Evolutionary conservation across 2,113 vertebrate genomes (phyloP).

Genomic region (Pseudonaja textilis): DNA sequence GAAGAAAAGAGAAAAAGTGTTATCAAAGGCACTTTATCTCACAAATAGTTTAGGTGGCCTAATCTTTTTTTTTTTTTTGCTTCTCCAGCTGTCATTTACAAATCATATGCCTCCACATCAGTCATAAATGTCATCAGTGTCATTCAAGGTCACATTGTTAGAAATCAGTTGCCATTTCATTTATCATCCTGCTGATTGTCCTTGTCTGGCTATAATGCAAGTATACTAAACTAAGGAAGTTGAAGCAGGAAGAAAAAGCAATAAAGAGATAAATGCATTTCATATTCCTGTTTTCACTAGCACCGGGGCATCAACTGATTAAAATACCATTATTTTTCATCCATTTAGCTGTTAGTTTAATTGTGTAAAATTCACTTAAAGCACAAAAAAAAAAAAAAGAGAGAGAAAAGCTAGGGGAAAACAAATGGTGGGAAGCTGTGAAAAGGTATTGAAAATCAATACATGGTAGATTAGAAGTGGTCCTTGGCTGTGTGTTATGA

Average conservation of each 20-base stretch:
- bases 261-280: constrained; percentile 5
- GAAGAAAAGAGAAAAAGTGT: background rate
- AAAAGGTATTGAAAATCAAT: constrained; percentile 31
- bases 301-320: background rate
- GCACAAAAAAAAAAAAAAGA: no score
- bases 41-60: background rate
- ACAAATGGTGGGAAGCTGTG: background rate
- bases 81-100: background rate
- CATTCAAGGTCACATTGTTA: constrained; percentile 24
- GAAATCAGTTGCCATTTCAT: constrained; percentile 6
- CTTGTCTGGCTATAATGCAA: constrained; percentile 28
- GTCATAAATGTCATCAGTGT: constrained; percentile 3
- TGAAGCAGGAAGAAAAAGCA: background rate
- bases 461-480: background rate
- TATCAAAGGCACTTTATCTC: background rate
- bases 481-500: constrained; percentile 2
- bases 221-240: background rate
- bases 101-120: background rate
- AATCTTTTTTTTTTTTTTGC: background rate
- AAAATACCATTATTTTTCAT: background rate
- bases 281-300: constrained; percentile 12
- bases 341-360: constrained; percentile 1
- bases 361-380: constrained; percentile 1
- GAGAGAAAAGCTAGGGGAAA: background rate
- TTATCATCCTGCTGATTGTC: background rate